Base-by-base conservation (phyloP, 2,113 vertebrate genomes). In the Lathamus discolor region DNA sequence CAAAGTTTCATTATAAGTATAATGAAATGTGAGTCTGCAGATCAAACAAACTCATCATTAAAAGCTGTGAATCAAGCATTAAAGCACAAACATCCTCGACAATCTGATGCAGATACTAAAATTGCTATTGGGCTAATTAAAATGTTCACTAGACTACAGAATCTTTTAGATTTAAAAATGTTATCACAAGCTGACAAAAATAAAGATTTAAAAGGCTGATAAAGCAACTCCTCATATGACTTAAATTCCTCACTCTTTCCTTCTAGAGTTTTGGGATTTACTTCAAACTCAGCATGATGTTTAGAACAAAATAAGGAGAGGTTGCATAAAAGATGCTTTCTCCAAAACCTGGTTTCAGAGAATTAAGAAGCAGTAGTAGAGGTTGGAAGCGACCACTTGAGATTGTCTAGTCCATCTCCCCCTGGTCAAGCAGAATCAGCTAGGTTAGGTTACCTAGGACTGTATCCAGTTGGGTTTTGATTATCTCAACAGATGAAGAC, bases 11-110 rank as follows among this genome's bases (percentile, higher is more conserved):
- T 86, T 74, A 9, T 39, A 83, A 70, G 4, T 52, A 41, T 81
- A 89, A 88, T 85, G 84, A 92, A 96, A 86, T 90, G 15, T 37
- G 49, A 82, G 33, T 51, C 83, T 80, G 20, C 59, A 96, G 79
- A 94, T 88, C 82, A 95, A 93, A 89, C 10, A 79, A 88, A 74
- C 4, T 66, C 74, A 46, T 90, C 67, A 67, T 89, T 85, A 93
- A 90, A 96, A 92, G 23, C 33, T 7, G 10, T 16, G 39, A 88
- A 91, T 91, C 63, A 95, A 85, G 3, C 28, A 27, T 87, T 83
- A 80, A 93, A 91, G 31, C 55, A 87, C 63, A 89, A 25, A 69
- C 6, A 2, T 75, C 83, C 83, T 49, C 85, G 75, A 88, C 70
- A 83, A 76, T 88, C 49, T 80, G 46, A 91, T 73, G 20, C 13